Conservation (phyloP, 2,888 invertebrate species). For the Ecliptopera silaceata region DNA sequence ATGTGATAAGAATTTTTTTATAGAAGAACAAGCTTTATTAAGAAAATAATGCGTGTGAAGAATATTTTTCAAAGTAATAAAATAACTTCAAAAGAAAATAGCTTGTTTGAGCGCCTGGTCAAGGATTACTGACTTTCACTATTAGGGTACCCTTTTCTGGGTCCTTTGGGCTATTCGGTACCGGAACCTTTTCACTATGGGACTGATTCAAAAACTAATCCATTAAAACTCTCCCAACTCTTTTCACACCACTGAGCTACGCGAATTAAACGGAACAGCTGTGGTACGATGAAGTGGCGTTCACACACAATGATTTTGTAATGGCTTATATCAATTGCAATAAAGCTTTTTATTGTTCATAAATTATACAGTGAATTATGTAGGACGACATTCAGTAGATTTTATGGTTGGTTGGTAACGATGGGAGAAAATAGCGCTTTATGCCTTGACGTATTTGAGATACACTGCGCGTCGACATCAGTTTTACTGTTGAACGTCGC, state of each 20-base stretch:
- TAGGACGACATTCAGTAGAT: not conserved
- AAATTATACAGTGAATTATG: constrained; percentile 2
- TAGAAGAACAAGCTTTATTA: too few relatives aligned
- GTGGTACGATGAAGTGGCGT: constrained; percentile 14
- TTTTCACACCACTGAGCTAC: constrained; percentile 19
- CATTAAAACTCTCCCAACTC: constrained; percentile 23
- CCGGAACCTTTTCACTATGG: constrained; percentile 17
- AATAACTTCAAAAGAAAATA: constrained; percentile 17
- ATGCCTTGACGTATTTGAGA: too few relatives aligned
- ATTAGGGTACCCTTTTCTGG: not conserved
- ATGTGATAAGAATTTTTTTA: too few relatives aligned
- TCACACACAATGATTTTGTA: constrained; percentile 16
- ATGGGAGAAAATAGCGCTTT: not conserved
- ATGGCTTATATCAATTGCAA: constrained; percentile 13
- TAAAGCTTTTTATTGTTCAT: constrained; percentile 1
- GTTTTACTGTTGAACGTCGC: too few relatives aligned
- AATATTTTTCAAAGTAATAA: too few relatives aligned
- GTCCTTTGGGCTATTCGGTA: not conserved
- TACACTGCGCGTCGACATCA: too few relatives aligned
- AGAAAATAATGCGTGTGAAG: too few relatives aligned
- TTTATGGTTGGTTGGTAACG: not conserved
- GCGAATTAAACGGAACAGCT: constrained; percentile 18
- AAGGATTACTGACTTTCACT: constrained; percentile 14
- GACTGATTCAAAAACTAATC: constrained; percentile 27
- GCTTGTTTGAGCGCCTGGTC: constrained; percentile 14